Evolutionary conservation across 2,113 vertebrate genomes (phyloP), one percentile per base, ranked within the genome.

Genomic region (Conger conger): DNA sequence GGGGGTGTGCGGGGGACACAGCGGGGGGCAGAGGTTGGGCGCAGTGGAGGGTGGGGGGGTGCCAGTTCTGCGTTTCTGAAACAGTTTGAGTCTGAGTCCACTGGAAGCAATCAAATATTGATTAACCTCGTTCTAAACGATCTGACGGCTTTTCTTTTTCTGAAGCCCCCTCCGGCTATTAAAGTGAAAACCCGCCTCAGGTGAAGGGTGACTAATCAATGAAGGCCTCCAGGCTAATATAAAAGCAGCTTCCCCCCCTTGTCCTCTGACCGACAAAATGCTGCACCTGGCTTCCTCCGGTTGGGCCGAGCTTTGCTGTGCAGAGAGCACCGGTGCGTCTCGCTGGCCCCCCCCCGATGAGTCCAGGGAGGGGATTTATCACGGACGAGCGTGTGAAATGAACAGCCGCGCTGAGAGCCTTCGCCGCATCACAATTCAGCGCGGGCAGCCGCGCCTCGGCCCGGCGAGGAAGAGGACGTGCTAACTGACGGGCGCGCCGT

Each of bases 121-220:
- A n/a, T n/a, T 63, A 63, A 73, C 68, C 68, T 30, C 7, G 68
- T 5, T 73, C 68, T 73, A 73, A 73, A 73, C n/a, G 68, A 73
- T 33, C 68, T 30, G n/a, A 33, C 13, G 9, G 9, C 68, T 73
- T 73, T 73, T 33, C 33, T 73, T 73, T 13, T 33, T 33, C 27
- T 73, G 68, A 33, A 13, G n/a, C n/a, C n/a, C 57, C 68, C 68
- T 13, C 23, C 16, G n/a, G n/a, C 60, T 73, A 33, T 73, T 63
- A 6, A 73, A 73, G n/a, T 33, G n/a, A 73, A 30, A 73, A 73
- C 68, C 68, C 13, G 27, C 68, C 68, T 73, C 2, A 73, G 68
- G 68, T 73, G 68, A 73, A 73, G 68, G 68, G 68, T 33, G 68
- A 73, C 68, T 73, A 11, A 73, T 13, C 68, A 73, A 73, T 73